Conservation (phyloP, 2,113 vertebrate species). For the Narcine bancroftii region DNA sequence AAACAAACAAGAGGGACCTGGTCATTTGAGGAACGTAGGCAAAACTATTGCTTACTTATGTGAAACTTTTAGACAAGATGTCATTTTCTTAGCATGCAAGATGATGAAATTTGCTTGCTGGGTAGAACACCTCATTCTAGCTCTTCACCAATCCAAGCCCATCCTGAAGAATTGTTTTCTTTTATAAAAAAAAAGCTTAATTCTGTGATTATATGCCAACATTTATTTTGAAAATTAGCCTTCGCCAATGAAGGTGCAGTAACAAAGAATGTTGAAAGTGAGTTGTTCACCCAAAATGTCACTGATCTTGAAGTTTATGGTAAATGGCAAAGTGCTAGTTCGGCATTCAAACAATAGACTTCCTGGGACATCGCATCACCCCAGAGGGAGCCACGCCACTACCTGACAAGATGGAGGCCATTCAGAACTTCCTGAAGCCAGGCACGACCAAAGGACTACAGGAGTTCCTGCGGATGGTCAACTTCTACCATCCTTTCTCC, state of each 20-base stretch:
- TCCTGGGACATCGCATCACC: too few species aligned
- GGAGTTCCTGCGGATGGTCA: too few species aligned
- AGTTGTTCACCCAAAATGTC: background rate
- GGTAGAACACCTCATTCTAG: background rate
- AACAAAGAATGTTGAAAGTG: background rate
- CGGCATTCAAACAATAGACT: too few species aligned
- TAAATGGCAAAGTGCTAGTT: too few species aligned
- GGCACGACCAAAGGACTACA: too few species aligned
- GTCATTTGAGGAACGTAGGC: background rate
- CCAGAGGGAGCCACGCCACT: too few species aligned
- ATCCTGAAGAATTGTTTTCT: background rate
- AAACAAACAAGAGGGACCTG: constrained; percentile 10
- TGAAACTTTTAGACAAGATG: background rate
- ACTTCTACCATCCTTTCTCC: too few species aligned
- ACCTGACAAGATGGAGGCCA: too few species aligned
- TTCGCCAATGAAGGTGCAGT: background rate
- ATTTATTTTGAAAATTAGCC: background rate
- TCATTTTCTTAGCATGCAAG: background rate
- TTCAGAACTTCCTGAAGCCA: too few species aligned
- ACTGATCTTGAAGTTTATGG: background rate
- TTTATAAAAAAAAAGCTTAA: background rate
- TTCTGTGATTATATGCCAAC: background rate
- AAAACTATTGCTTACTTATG: background rate
- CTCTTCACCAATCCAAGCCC: background rate
- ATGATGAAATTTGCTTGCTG: background rate